Evolutionary conservation across 2,888 invertebrate species (phyloP), one percentile per base, ranked within the genome.

Genomic region (Epinotia brunnichana): DNA sequence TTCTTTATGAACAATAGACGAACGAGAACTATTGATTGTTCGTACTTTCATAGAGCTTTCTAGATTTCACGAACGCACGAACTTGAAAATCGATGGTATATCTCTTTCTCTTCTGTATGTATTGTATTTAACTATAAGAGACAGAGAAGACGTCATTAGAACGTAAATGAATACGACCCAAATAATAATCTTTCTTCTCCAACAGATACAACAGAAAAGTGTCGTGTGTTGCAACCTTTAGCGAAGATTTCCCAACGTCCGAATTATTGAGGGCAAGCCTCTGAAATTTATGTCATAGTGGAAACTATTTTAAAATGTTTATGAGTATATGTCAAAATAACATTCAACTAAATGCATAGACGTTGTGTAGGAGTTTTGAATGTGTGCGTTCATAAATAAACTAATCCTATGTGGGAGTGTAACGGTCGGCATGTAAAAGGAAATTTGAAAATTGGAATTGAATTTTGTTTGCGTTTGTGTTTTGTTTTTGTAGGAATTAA

Each of bases 261-360:
- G 57, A 35, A 63, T 63, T 63, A 63, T 70, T 70, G 3, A 53
- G 70, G 59, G 15, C 64, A 64, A 24, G 24, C 54, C 35, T 35
- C 35, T 17, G 15, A 51, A 64, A 64, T 64, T 66, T 70, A 60
- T 70, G 70, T 70, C 70, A 70, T 51, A 64, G 53, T 60, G 10
- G 41, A 66, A 59, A 51, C 64, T 51, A 66, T 70, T 70, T 66
- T 70, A 66, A 70, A 70, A 70, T 59, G 51, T 70, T 63, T 70
- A 64, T 70, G 70, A 59, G 63, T 48, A 3, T n/a, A n/a, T 44
- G 70, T 70, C 70, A 70, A 53, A 70, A 70, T 57, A 63, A 24
- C 64, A 64, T 70, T 70, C 35, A 70, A 59, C 48, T 53, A 64
- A 63, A 70, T 63, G 24, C 64, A 64, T 70, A 48, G 56, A 19